Evolutionary conservation across 1,140 invertebrate species (phyloP).

Genomic region (Nixonia krombeini): DNA sequence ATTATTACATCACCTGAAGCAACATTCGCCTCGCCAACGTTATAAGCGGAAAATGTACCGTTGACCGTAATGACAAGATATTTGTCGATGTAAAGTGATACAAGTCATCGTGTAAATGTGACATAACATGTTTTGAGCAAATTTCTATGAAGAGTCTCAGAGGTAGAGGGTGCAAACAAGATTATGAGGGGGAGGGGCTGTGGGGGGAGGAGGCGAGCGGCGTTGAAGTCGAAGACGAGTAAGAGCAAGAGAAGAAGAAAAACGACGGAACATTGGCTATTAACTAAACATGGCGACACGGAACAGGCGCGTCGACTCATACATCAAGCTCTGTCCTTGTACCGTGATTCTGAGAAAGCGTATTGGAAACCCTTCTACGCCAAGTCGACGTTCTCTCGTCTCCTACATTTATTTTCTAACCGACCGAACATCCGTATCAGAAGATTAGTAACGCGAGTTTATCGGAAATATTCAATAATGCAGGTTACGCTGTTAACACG

Average conservation of each 20-base stretch:
- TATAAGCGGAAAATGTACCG: too few species aligned
- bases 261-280: conserved; percentile 52
- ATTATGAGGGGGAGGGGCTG: conserved; percentile 33
- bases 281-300: conserved; percentile 63
- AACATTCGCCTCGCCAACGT: too few species aligned
- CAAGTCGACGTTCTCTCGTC: background rate
- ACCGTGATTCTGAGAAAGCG: conserved; percentile 41
- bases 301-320: conserved; percentile 59
- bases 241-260: conserved; percentile 24
- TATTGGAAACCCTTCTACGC: conserved; percentile 47
- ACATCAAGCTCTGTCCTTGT: conserved; percentile 59
- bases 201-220: conserved; percentile 14
- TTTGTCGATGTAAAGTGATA: conserved; percentile 7
- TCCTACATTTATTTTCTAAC: conserved; percentile 15
- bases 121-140: conserved; percentile 21
- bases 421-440: conserved; percentile 5
- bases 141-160: conserved; percentile 19
- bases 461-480: too few species aligned
- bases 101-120: conserved; percentile 5
- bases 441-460: background rate
- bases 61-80: background rate
- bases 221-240: conserved; percentile 3
- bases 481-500: too few species aligned
- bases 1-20: too few species aligned
- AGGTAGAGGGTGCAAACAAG: conserved; percentile 19